phyloP scores from a whole-genome alignment of 2,797 vertebrate genomes.

The Aeoliscus strigatus region DNA sequence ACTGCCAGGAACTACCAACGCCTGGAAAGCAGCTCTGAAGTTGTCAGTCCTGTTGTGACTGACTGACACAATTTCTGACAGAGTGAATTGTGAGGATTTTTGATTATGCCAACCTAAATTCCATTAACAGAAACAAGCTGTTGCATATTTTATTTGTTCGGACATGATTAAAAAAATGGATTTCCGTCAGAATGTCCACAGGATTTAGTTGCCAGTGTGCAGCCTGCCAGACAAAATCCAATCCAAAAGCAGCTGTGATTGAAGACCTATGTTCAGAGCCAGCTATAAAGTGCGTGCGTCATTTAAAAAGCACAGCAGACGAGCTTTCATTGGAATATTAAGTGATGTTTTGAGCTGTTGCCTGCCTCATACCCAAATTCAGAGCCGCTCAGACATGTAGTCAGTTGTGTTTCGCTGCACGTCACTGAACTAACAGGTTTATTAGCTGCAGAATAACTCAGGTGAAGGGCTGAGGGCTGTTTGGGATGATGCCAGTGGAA shows the following conservation, averaged over 20 bases:
- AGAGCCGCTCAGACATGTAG: slow-evolving; percentile 10
- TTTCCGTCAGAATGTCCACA: slow-evolving; percentile 7
- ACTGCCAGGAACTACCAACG: too few relatives aligned
- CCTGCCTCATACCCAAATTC: slow-evolving; percentile 10
- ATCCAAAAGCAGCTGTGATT: slow-evolving; percentile 47
- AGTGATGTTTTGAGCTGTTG: slow-evolving; percentile 22
- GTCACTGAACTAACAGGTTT: slow-evolving; percentile 8
- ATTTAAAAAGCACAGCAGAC: slow-evolving; percentile 38
- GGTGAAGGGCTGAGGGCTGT: too few relatives aligned
- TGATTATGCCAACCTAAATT: slow-evolving; percentile 19
- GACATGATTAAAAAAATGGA: slow-evolving; percentile 2
- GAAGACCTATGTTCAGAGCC: slow-evolving; percentile 20
- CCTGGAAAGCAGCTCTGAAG: slow-evolving; percentile 21
- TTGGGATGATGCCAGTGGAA: too few relatives aligned
- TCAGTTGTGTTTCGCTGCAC: slow-evolving; percentile 8
- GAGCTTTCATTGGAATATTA: slow-evolving; percentile 37
- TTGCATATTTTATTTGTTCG: slow-evolving; percentile 21
- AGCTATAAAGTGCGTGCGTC: slow-evolving; percentile 29
- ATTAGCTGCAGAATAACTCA: too few relatives aligned
- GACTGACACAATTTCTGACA: slow-evolving; percentile 21
- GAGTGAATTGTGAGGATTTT: slow-evolving; percentile 28
- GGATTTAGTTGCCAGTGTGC: slow-evolving; percentile 13
- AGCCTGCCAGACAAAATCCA: slow-evolving; percentile 25
- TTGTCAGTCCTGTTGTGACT: slow-evolving; percentile 19
- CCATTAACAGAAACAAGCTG: slow-evolving; percentile 36